phyloP scores from a whole-genome alignment of 1,140 invertebrate genomes.

The Lordiphosa stackelbergi region DNA sequence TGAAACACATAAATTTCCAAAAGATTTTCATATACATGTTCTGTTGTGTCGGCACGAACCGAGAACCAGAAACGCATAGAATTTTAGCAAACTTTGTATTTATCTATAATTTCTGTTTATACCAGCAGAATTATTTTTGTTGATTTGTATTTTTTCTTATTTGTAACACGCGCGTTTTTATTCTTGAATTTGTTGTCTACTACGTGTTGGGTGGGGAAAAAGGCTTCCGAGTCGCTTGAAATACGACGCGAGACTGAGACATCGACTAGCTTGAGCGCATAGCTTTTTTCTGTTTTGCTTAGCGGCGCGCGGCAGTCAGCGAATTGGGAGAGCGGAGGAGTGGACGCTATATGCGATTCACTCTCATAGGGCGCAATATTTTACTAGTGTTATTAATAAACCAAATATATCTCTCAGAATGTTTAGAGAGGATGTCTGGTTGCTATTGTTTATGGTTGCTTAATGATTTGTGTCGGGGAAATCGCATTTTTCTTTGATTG shows the following conservation, averaged over 20 bases:
- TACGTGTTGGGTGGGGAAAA: constrained; percentile 33
- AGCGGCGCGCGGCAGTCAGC: constrained; percentile 16
- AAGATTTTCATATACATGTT: neutral
- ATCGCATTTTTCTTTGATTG: no score
- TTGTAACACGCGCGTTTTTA: constrained; percentile 52
- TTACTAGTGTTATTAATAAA: constrained; percentile 36
- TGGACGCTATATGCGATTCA: neutral
- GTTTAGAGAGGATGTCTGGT: constrained; percentile 7
- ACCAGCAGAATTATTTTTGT: constrained; percentile 8
- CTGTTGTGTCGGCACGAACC: constrained; percentile 6
- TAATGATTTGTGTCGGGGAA: constrained; percentile 19
- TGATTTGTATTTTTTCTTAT: constrained; percentile 24
- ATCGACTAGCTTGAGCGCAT: constrained; percentile 51
- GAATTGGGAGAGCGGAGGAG: constrained; percentile 8
- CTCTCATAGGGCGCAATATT: neutral
- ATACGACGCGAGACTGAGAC: constrained; percentile 70
- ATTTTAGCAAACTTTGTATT: constrained; percentile 21
- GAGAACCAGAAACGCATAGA: constrained; percentile 23
- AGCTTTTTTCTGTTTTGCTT: constrained; percentile 32
- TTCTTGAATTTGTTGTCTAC: constrained; percentile 11
- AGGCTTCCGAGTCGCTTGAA: constrained; percentile 73
- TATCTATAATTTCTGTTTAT: constrained; percentile 43
- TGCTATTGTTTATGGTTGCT: constrained; percentile 18
- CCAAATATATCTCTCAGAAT: constrained; percentile 15
- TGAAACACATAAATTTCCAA: constrained; percentile 8